Percentiles rank a stretch among this genome's conserved stretches.
These are phyloP conservation scores for Ciconia stormi DNA, from an alignment of 2,113 vertebrate genomes.

Conservation along the genomic window DNA sequence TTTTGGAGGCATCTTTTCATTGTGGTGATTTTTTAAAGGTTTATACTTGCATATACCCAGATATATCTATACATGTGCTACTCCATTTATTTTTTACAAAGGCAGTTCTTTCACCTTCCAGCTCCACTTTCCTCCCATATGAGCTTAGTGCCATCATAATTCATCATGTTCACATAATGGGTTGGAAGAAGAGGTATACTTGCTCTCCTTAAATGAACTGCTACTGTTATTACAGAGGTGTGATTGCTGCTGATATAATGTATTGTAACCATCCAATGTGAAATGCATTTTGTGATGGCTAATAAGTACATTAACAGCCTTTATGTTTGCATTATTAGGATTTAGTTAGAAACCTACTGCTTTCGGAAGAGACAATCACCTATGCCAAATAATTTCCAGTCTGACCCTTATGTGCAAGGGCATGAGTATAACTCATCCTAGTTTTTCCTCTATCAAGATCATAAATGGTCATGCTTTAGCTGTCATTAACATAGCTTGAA, in stretches of 20 bases:
- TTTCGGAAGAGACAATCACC: not conserved
- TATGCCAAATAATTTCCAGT: not conserved
- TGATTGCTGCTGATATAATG: slow-evolving; percentile 57
- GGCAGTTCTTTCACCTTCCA: slow-evolving; percentile 49
- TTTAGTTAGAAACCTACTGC: slow-evolving; percentile 57
- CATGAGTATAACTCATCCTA: slow-evolving; percentile 35
- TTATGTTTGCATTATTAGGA: slow-evolving; percentile 67
- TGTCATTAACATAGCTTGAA: not conserved
- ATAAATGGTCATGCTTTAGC: slow-evolving; percentile 30
- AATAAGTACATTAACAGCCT: slow-evolving; percentile 60
- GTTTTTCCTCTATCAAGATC: not conserved
- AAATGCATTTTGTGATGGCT: slow-evolving; percentile 62
- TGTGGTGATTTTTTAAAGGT: not conserved
- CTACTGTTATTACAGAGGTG: slow-evolving; percentile 48
- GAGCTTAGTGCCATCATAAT: slow-evolving; percentile 33
- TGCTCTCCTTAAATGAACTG: slow-evolving; percentile 61
- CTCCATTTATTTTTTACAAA: slow-evolving; percentile 15
- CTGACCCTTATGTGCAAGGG: slow-evolving; percentile 49
- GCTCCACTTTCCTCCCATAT: slow-evolving; percentile 1
- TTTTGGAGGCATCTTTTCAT: not conserved
- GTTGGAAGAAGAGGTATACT: slow-evolving; percentile 49
- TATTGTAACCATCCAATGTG: slow-evolving; percentile 59
- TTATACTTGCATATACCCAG: not conserved
- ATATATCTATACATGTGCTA: not conserved
- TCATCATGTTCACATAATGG: slow-evolving; percentile 56